A percentile compares a stretch with the other conserved stretches of the same genome.
phyloP scores from a whole-genome alignment of 2,113 vertebrate genomes.

The Brienomyrus brachyistius region DNA sequence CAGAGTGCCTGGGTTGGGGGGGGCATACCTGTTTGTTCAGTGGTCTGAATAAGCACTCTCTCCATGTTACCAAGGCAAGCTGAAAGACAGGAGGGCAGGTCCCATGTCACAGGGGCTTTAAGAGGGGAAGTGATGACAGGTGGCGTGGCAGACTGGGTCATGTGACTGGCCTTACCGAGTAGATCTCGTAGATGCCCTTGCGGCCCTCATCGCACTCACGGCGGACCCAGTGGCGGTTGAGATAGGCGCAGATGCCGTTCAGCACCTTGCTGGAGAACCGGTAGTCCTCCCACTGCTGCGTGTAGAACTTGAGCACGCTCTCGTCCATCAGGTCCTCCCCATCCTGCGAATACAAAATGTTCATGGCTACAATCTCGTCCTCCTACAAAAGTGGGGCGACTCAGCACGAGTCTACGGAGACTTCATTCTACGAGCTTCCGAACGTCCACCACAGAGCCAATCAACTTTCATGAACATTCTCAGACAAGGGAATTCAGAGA shows the following conservation, averaged over 20 bases:
- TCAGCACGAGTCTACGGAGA: background rate
- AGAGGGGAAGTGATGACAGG: too few relatives aligned
- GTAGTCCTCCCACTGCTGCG: constrained; percentile 98
- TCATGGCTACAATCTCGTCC: background rate
- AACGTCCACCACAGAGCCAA: background rate
- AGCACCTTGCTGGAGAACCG: constrained; percentile 97
- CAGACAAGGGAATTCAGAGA: background rate
- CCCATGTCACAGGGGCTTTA: background rate
- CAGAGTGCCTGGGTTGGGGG: background rate
- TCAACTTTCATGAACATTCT: background rate
- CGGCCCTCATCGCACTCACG: constrained; percentile 97
- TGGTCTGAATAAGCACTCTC: constrained; percentile 94
- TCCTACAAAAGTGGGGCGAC: background rate
- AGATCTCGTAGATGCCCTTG: constrained; percentile 98
- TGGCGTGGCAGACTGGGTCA: background rate
- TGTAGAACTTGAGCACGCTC: constrained; percentile 96
- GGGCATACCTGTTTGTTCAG: constrained; percentile 88
- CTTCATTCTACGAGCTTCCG: background rate
- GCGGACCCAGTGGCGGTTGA: constrained; percentile 98
- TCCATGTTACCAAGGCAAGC: constrained; percentile 89
- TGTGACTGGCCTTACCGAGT: constrained; percentile 70
- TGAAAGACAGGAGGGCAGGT: constrained; percentile 32
- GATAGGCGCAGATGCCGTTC: constrained; percentile 98
- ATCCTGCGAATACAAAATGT: constrained; percentile 61
- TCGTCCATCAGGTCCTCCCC: constrained; percentile 98